Conservation (phyloP, 1,140 invertebrate genomes). For the Oedothorax gibbosus region DNA sequence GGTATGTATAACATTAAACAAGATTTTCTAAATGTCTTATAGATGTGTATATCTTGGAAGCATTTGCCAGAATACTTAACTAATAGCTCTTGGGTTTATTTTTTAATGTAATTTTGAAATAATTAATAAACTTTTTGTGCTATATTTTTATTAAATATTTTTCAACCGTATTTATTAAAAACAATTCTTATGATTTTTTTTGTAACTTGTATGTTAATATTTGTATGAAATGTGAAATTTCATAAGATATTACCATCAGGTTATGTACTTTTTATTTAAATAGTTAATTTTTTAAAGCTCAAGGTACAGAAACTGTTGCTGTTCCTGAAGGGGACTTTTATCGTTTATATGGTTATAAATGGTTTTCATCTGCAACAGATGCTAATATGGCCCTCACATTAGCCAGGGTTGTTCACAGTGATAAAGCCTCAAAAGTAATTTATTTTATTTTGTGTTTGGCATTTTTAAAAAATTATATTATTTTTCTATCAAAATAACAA, state of each 20-base stretch:
- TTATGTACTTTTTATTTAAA: conserved; percentile 6
- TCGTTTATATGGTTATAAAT: conserved; percentile 73
- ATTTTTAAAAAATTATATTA: not conserved
- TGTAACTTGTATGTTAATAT: not conserved
- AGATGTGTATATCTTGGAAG: not conserved
- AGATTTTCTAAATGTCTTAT: not conserved
- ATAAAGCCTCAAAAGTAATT: not conserved
- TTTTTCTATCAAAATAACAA: not conserved
- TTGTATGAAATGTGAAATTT: not conserved
- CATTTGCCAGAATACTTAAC: not conserved
- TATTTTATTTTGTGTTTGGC: not conserved
- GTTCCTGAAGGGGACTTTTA: conserved; percentile 68
- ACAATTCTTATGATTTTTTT: not conserved
- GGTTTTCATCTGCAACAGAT: conserved; percentile 77
- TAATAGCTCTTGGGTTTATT: not conserved
- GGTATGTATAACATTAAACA: conserved; percentile 64
- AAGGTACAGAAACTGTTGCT: conserved; percentile 74
- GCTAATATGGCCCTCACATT: conserved; percentile 75
- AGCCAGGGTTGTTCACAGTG: conserved; percentile 69
- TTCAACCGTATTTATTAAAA: not conserved
- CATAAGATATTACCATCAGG: conserved; percentile 26
- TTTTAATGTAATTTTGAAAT: not conserved
- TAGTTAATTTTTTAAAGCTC: conserved; percentile 64
- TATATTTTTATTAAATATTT: not conserved
- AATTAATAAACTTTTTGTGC: not conserved